A percentile compares a stretch with the other conserved stretches of the same genome.
Conservation (phyloP, 2,888 invertebrate species). For the Schrankia costaestrigalis region DNA sequence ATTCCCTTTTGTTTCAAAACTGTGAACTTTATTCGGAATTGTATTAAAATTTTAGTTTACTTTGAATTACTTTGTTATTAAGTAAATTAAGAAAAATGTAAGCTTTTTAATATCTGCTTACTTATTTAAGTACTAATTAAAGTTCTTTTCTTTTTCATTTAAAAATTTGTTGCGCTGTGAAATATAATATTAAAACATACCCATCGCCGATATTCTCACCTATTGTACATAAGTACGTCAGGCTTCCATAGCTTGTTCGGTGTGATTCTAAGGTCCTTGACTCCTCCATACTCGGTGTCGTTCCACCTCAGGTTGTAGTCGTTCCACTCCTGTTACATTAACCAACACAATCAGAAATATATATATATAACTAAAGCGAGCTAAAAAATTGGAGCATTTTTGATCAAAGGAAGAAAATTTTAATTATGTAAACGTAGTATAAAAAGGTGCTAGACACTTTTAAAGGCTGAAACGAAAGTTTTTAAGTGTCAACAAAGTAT, state of each 20-base stretch:
- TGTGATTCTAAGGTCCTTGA: constrained; percentile 96
- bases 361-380: constrained; percentile 13
- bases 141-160: no score
- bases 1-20: no score
- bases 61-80: neutral
- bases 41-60: neutral
- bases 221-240: constrained; percentile 99
- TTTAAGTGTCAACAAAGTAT: constrained; percentile 20
- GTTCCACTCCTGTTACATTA: constrained; percentile 93
- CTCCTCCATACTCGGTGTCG: constrained; percentile 95
- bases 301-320: constrained; percentile 99
- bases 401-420: constrained; percentile 11
- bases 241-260: constrained; percentile 98
- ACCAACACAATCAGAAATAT: constrained; percentile 40
- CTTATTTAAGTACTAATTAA: no score
- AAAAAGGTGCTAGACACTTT: constrained; percentile 12
- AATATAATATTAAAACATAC: constrained; percentile 16
- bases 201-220: constrained; percentile 79
- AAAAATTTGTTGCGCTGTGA: no score
- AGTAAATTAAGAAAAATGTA: neutral
- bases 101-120: neutral
- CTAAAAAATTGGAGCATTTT: constrained; percentile 29
- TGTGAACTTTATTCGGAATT: no score
- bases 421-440: constrained; percentile 3
- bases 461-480: constrained; percentile 11